A percentile compares a stretch with the other conserved stretches of the same genome.
These are phyloP conservation scores for Gallinago jamesoni DNA, from an alignment of 2,113 vertebrate genomes.

Conservation along the genomic window DNA sequence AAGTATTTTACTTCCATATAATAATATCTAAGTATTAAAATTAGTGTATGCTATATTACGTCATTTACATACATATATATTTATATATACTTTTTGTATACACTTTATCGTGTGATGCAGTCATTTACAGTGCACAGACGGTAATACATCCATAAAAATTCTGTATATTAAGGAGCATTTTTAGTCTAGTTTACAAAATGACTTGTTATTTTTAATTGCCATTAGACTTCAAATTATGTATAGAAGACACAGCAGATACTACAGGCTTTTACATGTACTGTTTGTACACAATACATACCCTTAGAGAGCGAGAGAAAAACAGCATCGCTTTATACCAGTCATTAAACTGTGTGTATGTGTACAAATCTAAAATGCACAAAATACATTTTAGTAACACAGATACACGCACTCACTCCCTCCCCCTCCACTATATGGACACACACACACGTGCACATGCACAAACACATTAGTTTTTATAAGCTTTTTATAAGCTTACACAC, in stretches of 20 bases:
- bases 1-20: neutral
- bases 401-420: neutral
- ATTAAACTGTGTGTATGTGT: too few species aligned
- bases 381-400: neutral
- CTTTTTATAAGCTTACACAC: neutral
- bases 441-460: too few species aligned
- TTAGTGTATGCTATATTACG: fast-evolving
- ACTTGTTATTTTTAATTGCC: neutral
- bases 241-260: neutral
- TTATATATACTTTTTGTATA: neutral
- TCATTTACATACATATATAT: neutral
- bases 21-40: neutral
- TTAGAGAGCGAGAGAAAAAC: neutral
- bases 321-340: too few species aligned
- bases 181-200: neutral
- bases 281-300: neutral
- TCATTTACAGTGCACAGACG: neutral
- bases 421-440: too few species aligned
- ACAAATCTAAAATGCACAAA: too few species aligned
- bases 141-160: neutral
- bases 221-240: neutral
- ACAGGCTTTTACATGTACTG: fast-evolving
- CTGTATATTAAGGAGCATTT: neutral
- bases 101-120: neutral
- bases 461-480: neutral